Percentiles rank a stretch among this genome's conserved stretches.
These are phyloP conservation scores for Ianthella basta DNA, from an alignment of 37 sponge, comb jelly and placozoan species.

Conservation along the genomic window DNA sequence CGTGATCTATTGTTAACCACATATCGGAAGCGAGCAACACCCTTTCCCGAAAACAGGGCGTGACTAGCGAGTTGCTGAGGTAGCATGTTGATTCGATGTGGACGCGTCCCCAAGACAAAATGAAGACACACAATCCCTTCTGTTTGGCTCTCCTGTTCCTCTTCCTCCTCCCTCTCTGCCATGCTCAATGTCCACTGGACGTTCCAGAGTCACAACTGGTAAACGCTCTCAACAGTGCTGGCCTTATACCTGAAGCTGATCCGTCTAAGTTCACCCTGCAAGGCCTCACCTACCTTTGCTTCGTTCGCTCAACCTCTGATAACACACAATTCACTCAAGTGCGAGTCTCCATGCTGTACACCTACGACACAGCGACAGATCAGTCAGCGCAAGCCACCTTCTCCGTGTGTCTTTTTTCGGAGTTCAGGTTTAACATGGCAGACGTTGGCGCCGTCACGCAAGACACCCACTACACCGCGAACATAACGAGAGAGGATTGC, in stretches of 20 bases:
- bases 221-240: background rate
- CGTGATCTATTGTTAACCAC: no score
- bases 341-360: background rate
- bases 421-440: no score
- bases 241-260: background rate
- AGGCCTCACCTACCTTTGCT: background rate
- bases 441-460: background rate
- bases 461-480: background rate
- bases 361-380: background rate
- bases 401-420: no score
- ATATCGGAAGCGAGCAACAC: no score
- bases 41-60: no score
- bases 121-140: background rate
- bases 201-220: background rate
- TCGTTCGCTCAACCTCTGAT: background rate
- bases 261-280: background rate
- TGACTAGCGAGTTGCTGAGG: no score
- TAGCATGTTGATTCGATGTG: no score
- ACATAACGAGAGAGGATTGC: slow-evolving; percentile 5
- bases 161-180: background rate
- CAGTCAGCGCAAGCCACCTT: no score
- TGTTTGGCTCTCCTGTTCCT: no score
- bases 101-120: background rate
- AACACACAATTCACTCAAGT: background rate
- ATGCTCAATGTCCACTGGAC: background rate